Evolutionary conservation across 2,797 vertebrate genomes (phyloP).

Genomic region (Syngnathus acus): DNA sequence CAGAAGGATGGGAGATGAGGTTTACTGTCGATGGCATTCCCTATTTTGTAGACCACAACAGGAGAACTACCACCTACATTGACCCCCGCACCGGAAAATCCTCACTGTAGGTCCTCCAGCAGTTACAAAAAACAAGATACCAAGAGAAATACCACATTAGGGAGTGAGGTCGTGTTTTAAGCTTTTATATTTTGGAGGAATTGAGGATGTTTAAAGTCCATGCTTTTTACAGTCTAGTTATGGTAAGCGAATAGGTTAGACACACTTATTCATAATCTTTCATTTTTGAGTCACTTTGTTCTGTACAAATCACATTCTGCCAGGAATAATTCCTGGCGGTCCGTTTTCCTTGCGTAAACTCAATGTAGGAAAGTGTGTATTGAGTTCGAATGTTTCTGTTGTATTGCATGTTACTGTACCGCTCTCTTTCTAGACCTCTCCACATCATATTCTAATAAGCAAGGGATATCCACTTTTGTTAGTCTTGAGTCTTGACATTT

Average conservation of each 20-base stretch:
- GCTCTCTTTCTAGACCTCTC: slow-evolving; percentile 21
- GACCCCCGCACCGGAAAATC: slow-evolving; percentile 97
- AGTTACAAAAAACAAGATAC: not conserved
- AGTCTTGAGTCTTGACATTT: not conserved
- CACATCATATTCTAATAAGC: slow-evolving; percentile 15
- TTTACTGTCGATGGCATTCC: slow-evolving; percentile 97
- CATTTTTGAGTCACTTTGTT: too few relatives aligned
- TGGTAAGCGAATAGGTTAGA: not conserved
- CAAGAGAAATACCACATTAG: too few relatives aligned
- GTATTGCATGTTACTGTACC: not conserved
- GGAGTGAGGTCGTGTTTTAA: too few relatives aligned
- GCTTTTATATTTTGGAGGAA: too few relatives aligned
- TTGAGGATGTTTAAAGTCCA: too few relatives aligned
- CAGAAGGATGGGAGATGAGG: slow-evolving; percentile 99
- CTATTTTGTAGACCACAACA: slow-evolving; percentile 97
- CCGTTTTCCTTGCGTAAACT: not conserved
- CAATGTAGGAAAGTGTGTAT: not conserved
- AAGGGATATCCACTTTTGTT: not conserved
- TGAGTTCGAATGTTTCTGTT: not conserved
- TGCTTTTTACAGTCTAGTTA: not conserved
- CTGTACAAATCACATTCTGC: too few relatives aligned
- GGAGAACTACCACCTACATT: slow-evolving; percentile 93
- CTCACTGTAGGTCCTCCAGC: slow-evolving; percentile 78
- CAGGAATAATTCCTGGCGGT: too few relatives aligned
- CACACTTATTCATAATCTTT: too few relatives aligned